A percentile compares a stretch with the other conserved stretches of the same genome.
These are phyloP conservation scores for Cichladusa arquata DNA, from an alignment of 2,113 vertebrate species.

Conservation along the genomic window DNA sequence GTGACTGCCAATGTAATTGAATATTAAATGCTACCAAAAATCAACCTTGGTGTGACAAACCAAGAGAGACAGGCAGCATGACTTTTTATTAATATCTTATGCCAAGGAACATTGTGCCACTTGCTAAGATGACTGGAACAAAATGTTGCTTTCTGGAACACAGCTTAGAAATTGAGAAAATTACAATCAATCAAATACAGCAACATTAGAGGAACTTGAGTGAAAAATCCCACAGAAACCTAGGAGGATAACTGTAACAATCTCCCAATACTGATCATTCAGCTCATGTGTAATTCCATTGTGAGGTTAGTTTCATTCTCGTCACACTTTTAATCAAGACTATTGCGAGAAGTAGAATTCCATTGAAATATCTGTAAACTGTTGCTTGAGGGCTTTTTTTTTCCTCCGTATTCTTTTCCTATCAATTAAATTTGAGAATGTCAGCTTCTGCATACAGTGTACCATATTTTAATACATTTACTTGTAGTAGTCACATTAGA, in stretches of 20 bases:
- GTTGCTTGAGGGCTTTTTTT: background rate
- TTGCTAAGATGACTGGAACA: constrained; percentile 59
- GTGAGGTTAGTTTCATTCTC: constrained; percentile 19
- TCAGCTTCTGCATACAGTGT: background rate
- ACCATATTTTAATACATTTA: background rate
- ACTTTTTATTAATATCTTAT: constrained; percentile 59
- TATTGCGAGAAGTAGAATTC: constrained; percentile 15
- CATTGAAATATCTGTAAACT: background rate
- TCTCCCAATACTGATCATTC: constrained; percentile 27
- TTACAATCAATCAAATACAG: constrained; percentile 52
- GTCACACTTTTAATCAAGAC: constrained; percentile 41
- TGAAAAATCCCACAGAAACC: constrained; percentile 17
- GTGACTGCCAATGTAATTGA: background rate
- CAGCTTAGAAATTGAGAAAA: constrained; percentile 56
- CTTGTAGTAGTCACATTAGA: background rate
- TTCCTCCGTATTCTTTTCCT: background rate
- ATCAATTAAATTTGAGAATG: background rate
- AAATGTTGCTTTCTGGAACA: constrained; percentile 64
- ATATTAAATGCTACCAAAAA: constrained; percentile 8
- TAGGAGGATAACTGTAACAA: background rate
- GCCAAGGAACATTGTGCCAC: constrained; percentile 42
- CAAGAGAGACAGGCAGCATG: constrained; percentile 34
- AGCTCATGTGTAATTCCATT: background rate
- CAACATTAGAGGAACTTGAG: constrained; percentile 39
- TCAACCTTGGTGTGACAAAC: constrained; percentile 24